Evolutionary conservation across 2,113 vertebrate species (phyloP).

Genomic region (Salvelinus sp.): DNA sequence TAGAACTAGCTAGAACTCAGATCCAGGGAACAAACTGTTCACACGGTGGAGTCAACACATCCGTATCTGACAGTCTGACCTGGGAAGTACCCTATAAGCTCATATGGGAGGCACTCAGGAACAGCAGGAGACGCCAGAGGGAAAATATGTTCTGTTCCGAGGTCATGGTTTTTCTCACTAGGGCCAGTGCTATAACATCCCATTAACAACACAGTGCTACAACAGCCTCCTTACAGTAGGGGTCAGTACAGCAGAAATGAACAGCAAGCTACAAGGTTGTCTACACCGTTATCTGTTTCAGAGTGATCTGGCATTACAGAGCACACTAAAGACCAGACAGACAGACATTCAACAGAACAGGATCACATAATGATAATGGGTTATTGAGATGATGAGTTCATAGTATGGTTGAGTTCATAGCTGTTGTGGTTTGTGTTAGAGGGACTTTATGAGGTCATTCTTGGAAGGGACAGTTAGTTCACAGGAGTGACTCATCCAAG

Average conservation of each 20-base stretch:
- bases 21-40: no score
- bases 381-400: not conserved
- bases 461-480: constrained; percentile 34
- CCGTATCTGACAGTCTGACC: no score
- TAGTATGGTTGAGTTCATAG: not conserved
- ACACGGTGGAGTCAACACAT: no score
- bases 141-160: no score
- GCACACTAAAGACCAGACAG: not conserved
- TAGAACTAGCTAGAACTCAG: no score
- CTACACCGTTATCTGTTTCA: constrained; percentile 3
- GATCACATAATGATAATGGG: not conserved
- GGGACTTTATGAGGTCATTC: constrained; percentile 38
- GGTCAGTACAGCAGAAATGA: constrained; percentile 49
- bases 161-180: not conserved
- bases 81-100: no score
- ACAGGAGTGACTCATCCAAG: constrained; percentile 48
- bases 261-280: not conserved
- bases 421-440: constrained; percentile 25
- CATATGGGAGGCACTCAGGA: no score
- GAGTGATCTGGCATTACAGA: constrained; percentile 3
- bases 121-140: no score
- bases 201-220: not conserved
- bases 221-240: constrained; percentile 46
- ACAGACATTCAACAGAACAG: not conserved
- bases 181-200: constrained; percentile 19